A percentile compares a stretch with the other conserved stretches of the same genome.
Evolutionary conservation across 2,113 vertebrate genomes (phyloP).

Genomic region (Rhodinocichla rosea): DNA sequence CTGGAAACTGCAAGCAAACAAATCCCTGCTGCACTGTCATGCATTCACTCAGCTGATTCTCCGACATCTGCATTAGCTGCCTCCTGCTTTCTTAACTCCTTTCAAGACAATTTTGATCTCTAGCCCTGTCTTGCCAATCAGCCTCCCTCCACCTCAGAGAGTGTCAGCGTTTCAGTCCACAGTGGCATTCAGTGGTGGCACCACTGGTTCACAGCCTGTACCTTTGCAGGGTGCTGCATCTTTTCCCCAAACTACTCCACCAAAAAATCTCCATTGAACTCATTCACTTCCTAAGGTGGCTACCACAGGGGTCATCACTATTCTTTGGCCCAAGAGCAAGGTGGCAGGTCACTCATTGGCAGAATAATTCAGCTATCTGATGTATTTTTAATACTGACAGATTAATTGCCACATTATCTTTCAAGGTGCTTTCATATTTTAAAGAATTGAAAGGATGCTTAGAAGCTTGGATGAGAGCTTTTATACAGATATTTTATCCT

Average conservation of each 20-base stretch:
- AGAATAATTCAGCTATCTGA: background rate
- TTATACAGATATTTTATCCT: background rate
- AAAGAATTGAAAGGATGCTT: background rate
- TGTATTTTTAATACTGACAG: background rate
- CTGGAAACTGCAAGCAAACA: background rate
- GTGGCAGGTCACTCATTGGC: background rate
- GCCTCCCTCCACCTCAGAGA: background rate
- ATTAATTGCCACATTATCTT: background rate
- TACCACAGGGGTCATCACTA: background rate
- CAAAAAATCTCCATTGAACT: background rate
- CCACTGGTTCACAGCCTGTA: background rate
- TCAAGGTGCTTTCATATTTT: background rate
- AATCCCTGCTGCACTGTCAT: background rate
- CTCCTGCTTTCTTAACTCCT: background rate
- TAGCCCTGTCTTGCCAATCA: background rate
- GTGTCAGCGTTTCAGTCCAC: fast-evolving
- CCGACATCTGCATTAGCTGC: background rate
- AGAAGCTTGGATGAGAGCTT: background rate
- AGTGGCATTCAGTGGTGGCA: background rate
- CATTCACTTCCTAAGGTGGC: background rate
- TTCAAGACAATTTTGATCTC: background rate
- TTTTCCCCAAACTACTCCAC: background rate
- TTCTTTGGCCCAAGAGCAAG: background rate
- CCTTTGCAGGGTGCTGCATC: background rate
- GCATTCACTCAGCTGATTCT: background rate